Evolutionary conservation across 1,140 invertebrate species (phyloP), one percentile per base, ranked within the genome.

Genomic region (Drosophila rufa): DNA sequence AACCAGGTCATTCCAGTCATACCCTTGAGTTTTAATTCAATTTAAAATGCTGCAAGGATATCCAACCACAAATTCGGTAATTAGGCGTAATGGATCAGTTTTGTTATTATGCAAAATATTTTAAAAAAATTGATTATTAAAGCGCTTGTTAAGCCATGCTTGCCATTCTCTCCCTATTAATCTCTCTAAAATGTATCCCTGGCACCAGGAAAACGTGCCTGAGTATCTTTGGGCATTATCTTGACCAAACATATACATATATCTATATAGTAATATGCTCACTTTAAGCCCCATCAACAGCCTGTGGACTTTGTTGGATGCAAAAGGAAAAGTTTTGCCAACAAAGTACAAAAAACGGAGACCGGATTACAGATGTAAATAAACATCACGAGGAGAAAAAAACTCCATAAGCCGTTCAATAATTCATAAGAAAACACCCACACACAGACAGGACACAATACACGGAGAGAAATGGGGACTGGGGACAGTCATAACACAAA

Each of bases 361-460:
- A n/a, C 53, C 38, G 67, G 70, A 73, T 73, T 73, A 73, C 53
- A 43, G 58, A 73, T 73, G 71, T 84, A 80, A 83, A 84, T 80
- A 83, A 80, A 80, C 77, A 73, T 64, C 48, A 33, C 58, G 66
- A 40, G 65, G 36, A 46, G 46, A 43, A 25, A 25, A 58, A 64
- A 79, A 83, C 65, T 67, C 66, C 77, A 51, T 71, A 73, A 71
- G 65, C 57, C 61, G 55, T 80, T 84, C 79, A 85, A 80, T 85
- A 85, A 84, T 84, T 84, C 77, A 84, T 85, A 78, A 65, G 73
- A 67, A 55, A 33, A 57, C 47, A 67, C 46, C 53, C 45, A 69
- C 58, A 55, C 46, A 60, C 30, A 46, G n/a, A 30, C 36, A 59
- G 33, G 33, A 27, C 27, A 27, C 27, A 27, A 36, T 50, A 42